A percentile compares a stretch with the other conserved stretches of the same genome.
These are phyloP conservation scores for Myotis lucifugus DNA, from an alignment of 2,113 vertebrate genomes.

Conservation along the genomic window DNA sequence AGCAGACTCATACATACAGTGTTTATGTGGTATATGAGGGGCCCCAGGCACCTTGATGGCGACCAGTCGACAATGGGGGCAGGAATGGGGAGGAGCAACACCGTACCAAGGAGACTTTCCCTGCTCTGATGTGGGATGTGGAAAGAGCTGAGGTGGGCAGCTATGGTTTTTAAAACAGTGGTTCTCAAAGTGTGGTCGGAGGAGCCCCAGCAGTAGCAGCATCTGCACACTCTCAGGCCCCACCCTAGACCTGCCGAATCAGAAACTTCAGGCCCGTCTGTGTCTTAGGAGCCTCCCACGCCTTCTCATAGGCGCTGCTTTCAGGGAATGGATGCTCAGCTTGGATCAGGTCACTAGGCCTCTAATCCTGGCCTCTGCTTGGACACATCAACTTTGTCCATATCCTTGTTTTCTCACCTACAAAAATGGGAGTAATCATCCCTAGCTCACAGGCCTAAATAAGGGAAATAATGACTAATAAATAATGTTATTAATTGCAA, in stretches of 20 bases:
- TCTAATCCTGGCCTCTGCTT: not conserved
- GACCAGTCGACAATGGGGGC: rapidly evolving
- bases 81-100: rapidly evolving
- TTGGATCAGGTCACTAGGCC: too few relatives aligned
- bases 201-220: rapidly evolving
- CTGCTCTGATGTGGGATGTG: not conserved
- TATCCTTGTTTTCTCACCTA: not conserved
- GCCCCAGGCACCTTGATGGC: rapidly evolving
- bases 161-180: not conserved
- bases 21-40: rapidly evolving
- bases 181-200: not conserved
- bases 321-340: not conserved
- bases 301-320: rapidly evolving
- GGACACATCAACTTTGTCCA: not conserved
- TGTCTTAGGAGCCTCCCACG: rapidly evolving
- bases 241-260: not conserved
- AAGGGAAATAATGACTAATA: not conserved
- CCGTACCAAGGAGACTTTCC: rapidly evolving
- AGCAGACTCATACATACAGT: rapidly evolving
- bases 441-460: not conserved
- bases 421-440: not conserved
- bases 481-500: not conserved
- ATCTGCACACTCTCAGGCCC: not conserved
- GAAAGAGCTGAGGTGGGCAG: not conserved
- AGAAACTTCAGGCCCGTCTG: too few relatives aligned